Percentiles rank a stretch among this genome's conserved stretches.
Conservation (phyloP, 2,113 vertebrate genomes). For the Percopsis transmontana region DNA sequence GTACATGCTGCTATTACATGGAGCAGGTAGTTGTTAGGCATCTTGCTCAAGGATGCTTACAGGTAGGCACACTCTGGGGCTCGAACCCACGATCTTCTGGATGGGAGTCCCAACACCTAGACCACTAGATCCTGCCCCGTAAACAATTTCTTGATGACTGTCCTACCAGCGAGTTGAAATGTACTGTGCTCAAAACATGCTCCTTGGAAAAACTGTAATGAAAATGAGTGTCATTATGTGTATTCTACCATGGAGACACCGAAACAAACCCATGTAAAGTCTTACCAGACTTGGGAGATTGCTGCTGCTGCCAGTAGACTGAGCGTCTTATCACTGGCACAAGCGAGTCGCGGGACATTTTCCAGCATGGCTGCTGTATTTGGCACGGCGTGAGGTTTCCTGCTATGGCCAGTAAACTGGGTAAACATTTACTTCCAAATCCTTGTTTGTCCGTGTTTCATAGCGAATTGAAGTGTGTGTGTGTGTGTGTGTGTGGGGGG, state of each 20-base stretch:
- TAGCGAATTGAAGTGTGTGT: conserved; percentile 21
- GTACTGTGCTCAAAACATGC: no score
- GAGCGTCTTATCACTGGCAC: conserved; percentile 42
- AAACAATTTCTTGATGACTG: conserved; percentile 26
- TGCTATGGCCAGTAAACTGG: conserved; percentile 8
- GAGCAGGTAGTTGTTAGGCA: no score
- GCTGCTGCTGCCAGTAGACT: conserved; percentile 45
- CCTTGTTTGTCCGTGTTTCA: conserved; percentile 18
- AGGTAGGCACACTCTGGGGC: no score
- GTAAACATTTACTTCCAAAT: conserved; percentile 25
- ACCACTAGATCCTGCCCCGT: no score
- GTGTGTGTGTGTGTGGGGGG: conserved; percentile 13
- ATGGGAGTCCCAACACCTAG: no score
- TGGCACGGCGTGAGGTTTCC: conserved; percentile 32
- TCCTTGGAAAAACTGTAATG: conserved; percentile 28
- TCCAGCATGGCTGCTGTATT: conserved; percentile 23
- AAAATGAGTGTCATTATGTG: conserved; percentile 11
- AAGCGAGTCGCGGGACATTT: conserved; percentile 28
- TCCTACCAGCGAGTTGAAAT: conserved; percentile 37
- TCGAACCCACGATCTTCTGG: no score
- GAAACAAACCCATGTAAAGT: conserved; percentile 31
- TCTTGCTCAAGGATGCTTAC: no score
- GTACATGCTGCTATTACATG: no score
- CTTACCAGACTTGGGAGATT: conserved; percentile 30
- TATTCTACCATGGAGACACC: conserved; percentile 15